Evolutionary conservation across 1,140 invertebrate genomes (phyloP).

Genomic region (Pomacea maculata): DNA sequence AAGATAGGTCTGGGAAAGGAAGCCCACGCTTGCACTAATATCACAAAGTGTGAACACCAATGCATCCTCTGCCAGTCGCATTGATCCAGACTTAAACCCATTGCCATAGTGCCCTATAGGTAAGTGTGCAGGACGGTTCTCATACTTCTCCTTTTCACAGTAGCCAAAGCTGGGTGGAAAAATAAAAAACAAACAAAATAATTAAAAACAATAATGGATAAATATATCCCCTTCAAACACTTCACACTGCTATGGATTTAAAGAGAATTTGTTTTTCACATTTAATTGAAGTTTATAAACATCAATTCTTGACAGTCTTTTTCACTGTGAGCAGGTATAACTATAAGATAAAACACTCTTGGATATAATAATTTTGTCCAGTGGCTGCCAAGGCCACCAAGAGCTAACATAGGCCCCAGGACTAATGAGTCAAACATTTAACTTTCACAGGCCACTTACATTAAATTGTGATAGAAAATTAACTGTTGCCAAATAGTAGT

Average conservation of each 20-base stretch:
- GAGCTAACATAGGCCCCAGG: no score
- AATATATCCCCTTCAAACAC: not conserved
- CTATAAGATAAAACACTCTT: no score
- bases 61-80: slow-evolving; percentile 59
- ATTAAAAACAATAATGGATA: not conserved
- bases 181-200: slow-evolving; percentile 3
- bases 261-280: not conserved
- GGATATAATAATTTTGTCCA: no score
- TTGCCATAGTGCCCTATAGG: slow-evolving; percentile 63
- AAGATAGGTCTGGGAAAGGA: slow-evolving; percentile 61
- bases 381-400: no score
- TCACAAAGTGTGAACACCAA: slow-evolving; percentile 55
- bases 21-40: slow-evolving; percentile 51
- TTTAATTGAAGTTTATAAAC: not conserved
- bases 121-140: slow-evolving; percentile 37
- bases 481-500: no score
- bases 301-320: no score
- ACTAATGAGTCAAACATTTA: no score
- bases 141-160: slow-evolving; percentile 58
- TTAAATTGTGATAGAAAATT: no score
- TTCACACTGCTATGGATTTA: not conserved
- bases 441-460: no score
- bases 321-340: no score
- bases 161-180: slow-evolving; percentile 59
- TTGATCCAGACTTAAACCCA: slow-evolving; percentile 62